These are phyloP conservation scores for Gymnoscopelus microlampas DNA, from an alignment of 2,797 vertebrate species.

Conservation along the genomic window DNA sequence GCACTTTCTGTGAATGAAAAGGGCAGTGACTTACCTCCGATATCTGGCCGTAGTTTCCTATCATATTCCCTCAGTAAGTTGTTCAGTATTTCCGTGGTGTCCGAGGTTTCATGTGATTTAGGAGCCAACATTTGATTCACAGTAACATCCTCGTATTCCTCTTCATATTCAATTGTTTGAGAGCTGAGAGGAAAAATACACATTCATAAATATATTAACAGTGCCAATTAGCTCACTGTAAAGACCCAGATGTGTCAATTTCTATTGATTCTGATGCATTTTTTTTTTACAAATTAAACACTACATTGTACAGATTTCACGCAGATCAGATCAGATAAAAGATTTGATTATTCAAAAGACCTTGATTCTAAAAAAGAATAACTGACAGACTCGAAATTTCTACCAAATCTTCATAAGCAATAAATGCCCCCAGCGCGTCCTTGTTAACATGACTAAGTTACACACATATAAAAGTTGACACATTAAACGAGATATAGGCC, in stretches of 20 bases:
- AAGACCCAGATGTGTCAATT: too few relatives aligned
- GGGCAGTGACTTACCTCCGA: conserved; percentile 87
- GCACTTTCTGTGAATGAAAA: background rate
- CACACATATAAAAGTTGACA: background rate
- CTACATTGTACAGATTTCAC: too few relatives aligned
- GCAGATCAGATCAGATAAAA: too few relatives aligned
- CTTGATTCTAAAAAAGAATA: background rate
- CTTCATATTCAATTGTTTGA: conserved; percentile 85
- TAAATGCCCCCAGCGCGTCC: background rate
- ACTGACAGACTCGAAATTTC: background rate
- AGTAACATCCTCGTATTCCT: conserved; percentile 90
- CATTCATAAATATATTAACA: too few relatives aligned
- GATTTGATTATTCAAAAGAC: too few relatives aligned
- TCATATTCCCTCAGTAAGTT: conserved; percentile 93
- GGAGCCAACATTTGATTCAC: conserved; percentile 91
- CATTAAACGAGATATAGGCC: background rate
- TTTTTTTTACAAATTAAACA: too few relatives aligned
- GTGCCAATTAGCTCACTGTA: too few relatives aligned
- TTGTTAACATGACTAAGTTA: background rate
- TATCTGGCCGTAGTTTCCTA: conserved; percentile 93
- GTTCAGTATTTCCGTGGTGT: conserved; percentile 93
- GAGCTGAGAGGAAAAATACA: conserved; percentile 75
- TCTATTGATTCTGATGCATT: too few relatives aligned
- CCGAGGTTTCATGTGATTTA: conserved; percentile 85
- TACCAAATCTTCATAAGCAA: background rate